Evolutionary conservation across 2,888 invertebrate species (phyloP).

Genomic region (Azorinus chamasolen): DNA sequence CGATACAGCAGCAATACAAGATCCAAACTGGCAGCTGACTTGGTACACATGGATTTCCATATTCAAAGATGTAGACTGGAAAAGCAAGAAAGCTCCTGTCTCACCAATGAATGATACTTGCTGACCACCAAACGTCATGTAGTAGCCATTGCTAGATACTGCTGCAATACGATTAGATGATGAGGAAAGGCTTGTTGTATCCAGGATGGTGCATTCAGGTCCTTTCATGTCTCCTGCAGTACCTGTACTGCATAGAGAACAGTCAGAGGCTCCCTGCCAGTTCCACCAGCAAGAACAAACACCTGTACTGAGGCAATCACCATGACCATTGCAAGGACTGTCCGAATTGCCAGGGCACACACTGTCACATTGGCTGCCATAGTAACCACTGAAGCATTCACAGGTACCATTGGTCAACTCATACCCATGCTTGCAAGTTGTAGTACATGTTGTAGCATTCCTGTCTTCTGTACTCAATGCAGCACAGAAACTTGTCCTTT

Average conservation of each 20-base stretch:
- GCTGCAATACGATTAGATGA: conserved; percentile 51
- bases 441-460: conserved; percentile 61
- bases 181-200: conserved; percentile 36
- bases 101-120: conserved; percentile 60
- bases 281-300: conserved; percentile 73
- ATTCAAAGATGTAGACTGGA: conserved; percentile 31
- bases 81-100: conserved; percentile 60
- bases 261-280: conserved; percentile 67
- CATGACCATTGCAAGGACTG: conserved; percentile 70
- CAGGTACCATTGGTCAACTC: conserved; percentile 54
- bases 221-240: no score
- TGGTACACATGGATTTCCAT: conserved; percentile 69
- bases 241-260: conserved; percentile 61
- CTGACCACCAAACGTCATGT: conserved; percentile 69
- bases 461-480: conserved; percentile 20
- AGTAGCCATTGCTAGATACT: conserved; percentile 67
- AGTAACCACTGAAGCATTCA: conserved; percentile 67
- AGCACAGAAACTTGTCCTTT: conserved; percentile 31
- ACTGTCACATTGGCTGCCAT: conserved; percentile 59
- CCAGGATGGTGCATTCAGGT: conserved; percentile 68
- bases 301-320: conserved; percentile 64
- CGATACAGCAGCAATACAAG: conserved; percentile 70
- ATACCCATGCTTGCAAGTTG: conserved; percentile 65
- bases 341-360: conserved; percentile 73
- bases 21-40: conserved; percentile 68